Conservation (phyloP, 2,113 vertebrate genomes). For the Microcebus griseorufus region DNA sequence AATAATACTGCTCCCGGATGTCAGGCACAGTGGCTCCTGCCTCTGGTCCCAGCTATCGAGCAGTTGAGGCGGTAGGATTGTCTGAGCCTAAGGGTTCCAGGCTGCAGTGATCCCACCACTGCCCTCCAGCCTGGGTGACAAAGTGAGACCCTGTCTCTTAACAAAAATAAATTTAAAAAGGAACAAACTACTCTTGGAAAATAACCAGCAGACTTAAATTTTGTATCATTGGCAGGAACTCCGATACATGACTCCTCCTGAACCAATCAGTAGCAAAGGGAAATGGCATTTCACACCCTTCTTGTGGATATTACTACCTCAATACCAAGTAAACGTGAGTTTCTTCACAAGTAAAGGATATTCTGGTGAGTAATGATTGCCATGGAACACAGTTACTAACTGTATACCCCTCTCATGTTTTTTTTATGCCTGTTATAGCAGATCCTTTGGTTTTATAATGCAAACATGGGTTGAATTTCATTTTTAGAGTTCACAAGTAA, state of each 20-base stretch:
- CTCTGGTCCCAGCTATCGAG: too few relatives aligned
- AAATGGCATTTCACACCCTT: not conserved
- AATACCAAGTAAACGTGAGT: not conserved
- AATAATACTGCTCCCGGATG: not conserved
- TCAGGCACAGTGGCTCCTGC: too few relatives aligned
- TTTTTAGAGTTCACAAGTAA: not conserved
- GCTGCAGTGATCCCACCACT: too few relatives aligned
- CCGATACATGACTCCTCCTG: too few relatives aligned
- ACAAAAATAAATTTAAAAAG: too few relatives aligned
- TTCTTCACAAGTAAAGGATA: not conserved
- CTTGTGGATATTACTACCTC: not conserved
- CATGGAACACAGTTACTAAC: not conserved
- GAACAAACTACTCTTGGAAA: not conserved
- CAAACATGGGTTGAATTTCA: not conserved
- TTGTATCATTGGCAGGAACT: not conserved
- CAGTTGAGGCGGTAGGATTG: too few relatives aligned
- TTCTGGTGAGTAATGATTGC: not conserved
- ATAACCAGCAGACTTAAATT: not conserved
- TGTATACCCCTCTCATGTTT: not conserved
- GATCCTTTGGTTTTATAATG: not conserved
- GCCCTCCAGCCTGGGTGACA: too few relatives aligned
- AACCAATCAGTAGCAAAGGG: not conserved
- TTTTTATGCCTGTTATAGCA: not conserved
- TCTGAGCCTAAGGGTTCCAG: too few relatives aligned
- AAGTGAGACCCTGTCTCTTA: too few relatives aligned